Base-by-base conservation (phyloP, 2,888 invertebrate species). In the Archips xylosteana region DNA sequence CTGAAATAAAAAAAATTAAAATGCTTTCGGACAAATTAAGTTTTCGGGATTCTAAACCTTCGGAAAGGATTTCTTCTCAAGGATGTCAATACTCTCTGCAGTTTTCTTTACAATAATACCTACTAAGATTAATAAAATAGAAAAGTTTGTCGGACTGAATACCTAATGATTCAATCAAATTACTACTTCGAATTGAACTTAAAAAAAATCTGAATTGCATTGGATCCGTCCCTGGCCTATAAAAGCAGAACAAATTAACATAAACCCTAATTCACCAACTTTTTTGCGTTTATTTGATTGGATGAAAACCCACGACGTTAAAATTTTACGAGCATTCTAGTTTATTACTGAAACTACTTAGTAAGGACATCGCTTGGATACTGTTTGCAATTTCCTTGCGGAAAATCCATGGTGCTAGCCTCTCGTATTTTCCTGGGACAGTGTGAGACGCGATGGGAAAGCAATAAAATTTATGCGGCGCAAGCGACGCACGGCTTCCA, bases 401-500 rank as follows among this genome's bases (percentile, higher is more conserved):
- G 9, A 39, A 51, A 57, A 57, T 32, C 54, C 32, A 57, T 32
- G 32, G 49, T 36, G 32, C 5, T 32, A 34, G 42, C 9, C 39
- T 34, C 47, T 65, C 51, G 34, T 65, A 51, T 65, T 65, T 65
- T 65, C n/a, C 51, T 3, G 51, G 65, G 3, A 65, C 65, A 65
- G 34, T 64, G 64, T 65, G 49, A 65, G 65, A 65, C 34, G 49
- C 51, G 65, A 34, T 45, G 51, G 49, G 42, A 62, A 34, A 57
- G 54, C 68, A 73, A 73, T 73, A 73, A 73, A 73, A 68, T 72
- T 66, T 68, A 68, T 51, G 72, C 68, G 47, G 68, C 36, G 63
- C 72, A 63, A 73, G 72, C 68, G 57, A 73, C 51, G 65, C 62
- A 63, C 72, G 72, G 67, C 47, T 63, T 71, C 23, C 45, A 67